Evolutionary conservation across 2,113 vertebrate genomes (phyloP).

Genomic region (Pungitius pungitius): DNA sequence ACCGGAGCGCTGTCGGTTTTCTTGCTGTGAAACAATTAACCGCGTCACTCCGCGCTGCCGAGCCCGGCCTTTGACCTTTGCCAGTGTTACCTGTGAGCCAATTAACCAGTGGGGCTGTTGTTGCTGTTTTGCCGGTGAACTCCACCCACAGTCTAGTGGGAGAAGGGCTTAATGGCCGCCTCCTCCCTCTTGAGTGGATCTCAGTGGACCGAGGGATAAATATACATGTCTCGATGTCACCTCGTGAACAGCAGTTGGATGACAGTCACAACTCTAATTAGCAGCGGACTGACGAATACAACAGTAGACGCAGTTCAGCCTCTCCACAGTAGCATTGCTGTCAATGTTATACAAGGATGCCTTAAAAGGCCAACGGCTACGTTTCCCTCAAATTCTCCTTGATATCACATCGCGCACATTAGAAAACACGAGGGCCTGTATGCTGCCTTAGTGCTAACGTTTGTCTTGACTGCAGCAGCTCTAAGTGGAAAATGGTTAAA

Average conservation of each 20-base stretch:
- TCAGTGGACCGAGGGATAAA: slow-evolving; percentile 40
- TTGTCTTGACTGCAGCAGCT: background rate
- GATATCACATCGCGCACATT: background rate
- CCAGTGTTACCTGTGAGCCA: slow-evolving; percentile 61
- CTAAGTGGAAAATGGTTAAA: background rate
- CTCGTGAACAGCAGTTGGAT: background rate
- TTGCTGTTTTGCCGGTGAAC: slow-evolving; percentile 60
- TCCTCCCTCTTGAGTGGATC: slow-evolving; percentile 42
- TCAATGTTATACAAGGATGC: background rate
- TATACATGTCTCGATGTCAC: background rate
- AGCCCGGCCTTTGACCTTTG: slow-evolving; percentile 50
- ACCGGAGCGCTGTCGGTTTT: slow-evolving; percentile 1
- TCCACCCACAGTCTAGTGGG: slow-evolving; percentile 62
- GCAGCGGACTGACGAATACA: background rate
- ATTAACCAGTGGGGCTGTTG: slow-evolving; percentile 62
- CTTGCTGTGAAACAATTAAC: slow-evolving; percentile 55
- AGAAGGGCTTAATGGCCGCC: slow-evolving; percentile 60
- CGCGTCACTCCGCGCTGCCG: slow-evolving; percentile 17
- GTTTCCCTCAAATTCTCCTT: background rate
- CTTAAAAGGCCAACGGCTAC: background rate
- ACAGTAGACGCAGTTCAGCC: background rate
- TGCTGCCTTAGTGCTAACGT: background rate
- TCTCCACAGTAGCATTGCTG: too few relatives aligned
- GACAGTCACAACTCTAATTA: slow-evolving; percentile 25
- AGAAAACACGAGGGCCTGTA: background rate